Conservation (phyloP, 2,888 invertebrate genomes). For the Hesperia comma region DNA sequence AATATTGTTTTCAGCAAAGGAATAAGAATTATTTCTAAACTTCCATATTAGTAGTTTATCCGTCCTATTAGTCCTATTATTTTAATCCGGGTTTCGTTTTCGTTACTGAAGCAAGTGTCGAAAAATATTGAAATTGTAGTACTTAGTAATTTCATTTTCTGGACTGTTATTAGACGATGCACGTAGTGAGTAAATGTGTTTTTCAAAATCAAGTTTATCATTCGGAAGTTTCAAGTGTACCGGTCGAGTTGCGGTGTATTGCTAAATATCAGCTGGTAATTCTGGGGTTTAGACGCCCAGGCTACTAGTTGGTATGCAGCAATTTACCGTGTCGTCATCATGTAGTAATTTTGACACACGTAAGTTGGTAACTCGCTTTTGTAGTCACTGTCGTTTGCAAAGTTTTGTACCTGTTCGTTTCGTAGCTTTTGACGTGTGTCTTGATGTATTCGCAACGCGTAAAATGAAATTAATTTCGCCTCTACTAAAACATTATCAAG, state of each 20-base stretch:
- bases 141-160: background rate
- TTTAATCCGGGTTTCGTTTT: background rate
- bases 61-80: too few relatives aligned
- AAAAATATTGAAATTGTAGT: background rate
- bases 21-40: too few relatives aligned
- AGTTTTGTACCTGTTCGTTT: slow-evolving; percentile 26
- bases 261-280: slow-evolving; percentile 99
- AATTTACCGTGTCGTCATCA: slow-evolving; percentile 52
- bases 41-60: too few relatives aligned
- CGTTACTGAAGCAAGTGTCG: slow-evolving; percentile 4
- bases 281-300: slow-evolving; percentile 92
- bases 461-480: background rate
- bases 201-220: slow-evolving; percentile 2
- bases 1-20: too few relatives aligned
- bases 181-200: slow-evolving; percentile 11
- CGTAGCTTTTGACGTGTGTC: slow-evolving; percentile 53
- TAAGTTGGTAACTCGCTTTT: slow-evolving; percentile 58
- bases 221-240: slow-evolving; percentile 24
- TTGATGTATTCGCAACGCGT: slow-evolving; percentile 41
- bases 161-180: background rate
- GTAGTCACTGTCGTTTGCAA: slow-evolving; percentile 41
- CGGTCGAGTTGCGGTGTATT: slow-evolving; percentile 48
- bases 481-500: background rate
- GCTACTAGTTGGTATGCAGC: slow-evolving; percentile 94
- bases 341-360: slow-evolving; percentile 58